A percentile compares a stretch with the other conserved stretches of the same genome.
Conservation (phyloP, 2,113 vertebrate genomes). For the Notarius quadriscutis region DNA sequence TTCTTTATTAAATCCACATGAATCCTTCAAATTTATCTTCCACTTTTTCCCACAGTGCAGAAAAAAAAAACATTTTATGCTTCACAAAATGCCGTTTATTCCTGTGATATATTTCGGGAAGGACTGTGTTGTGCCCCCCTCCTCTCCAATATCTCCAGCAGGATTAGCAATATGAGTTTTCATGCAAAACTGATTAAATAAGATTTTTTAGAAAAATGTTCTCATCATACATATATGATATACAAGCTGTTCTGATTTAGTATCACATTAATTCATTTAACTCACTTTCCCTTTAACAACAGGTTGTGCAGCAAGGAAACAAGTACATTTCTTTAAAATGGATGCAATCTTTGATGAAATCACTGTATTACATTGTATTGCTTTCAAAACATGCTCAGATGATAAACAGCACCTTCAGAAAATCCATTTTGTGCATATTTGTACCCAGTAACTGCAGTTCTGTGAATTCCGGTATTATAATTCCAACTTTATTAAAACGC, state of each 20-base stretch:
- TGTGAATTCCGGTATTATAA: background rate
- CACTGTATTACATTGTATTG: background rate
- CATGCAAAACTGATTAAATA: background rate
- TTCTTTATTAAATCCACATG: slow-evolving; percentile 26
- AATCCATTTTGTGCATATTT: background rate
- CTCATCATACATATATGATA: slow-evolving; percentile 2
- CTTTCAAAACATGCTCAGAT: background rate
- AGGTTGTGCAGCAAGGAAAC: background rate
- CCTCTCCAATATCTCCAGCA: background rate
- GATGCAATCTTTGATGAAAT: background rate
- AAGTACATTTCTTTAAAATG: background rate
- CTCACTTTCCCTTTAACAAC: background rate
- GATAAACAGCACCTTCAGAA: background rate
- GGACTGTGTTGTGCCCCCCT: background rate
- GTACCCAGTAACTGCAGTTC: slow-evolving; percentile 1
- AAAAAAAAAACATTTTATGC: slow-evolving; percentile 14
- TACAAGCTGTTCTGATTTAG: background rate
- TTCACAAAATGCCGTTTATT: slow-evolving; percentile 12
- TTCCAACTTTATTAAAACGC: background rate
- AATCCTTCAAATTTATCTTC: slow-evolving; percentile 3
- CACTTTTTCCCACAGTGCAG: background rate
- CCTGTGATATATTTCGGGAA: background rate
- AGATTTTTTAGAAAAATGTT: background rate
- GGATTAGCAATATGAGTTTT: background rate
- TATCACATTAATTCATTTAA: background rate